Evolutionary conservation across 2,797 vertebrate genomes (phyloP).

Genomic region (Pampus argenteus): DNA sequence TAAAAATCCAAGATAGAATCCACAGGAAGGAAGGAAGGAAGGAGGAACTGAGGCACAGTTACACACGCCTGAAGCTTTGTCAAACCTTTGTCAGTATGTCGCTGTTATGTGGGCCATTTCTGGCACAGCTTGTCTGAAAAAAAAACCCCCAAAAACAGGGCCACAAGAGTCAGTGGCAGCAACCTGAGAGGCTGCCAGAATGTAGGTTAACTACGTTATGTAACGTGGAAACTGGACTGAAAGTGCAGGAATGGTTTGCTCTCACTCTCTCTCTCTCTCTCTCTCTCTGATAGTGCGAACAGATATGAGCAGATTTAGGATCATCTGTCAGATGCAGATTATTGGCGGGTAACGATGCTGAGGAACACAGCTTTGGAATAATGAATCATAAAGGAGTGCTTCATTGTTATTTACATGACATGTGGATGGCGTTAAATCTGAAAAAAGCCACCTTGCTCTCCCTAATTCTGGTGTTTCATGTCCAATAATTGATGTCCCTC

Average conservation of each 20-base stretch:
- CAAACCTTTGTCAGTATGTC: conserved; percentile 50
- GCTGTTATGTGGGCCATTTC: conserved; percentile 76
- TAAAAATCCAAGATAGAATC: conserved; percentile 40
- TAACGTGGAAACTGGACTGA: conserved; percentile 62
- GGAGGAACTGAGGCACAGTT: conserved; percentile 52
- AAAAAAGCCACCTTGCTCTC: neutral
- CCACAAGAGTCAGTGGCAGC: conserved; percentile 69
- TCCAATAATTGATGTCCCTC: too few relatives aligned
- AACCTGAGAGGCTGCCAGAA: conserved; percentile 78
- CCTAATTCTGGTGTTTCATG: too few relatives aligned
- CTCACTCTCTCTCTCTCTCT: conserved; percentile 29
- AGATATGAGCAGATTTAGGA: conserved; percentile 18
- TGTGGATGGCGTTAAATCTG: conserved; percentile 5
- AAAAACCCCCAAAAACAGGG: conserved; percentile 60
- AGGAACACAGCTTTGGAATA: conserved; percentile 11
- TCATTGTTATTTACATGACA: conserved; percentile 7
- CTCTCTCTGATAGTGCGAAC: conserved; percentile 7
- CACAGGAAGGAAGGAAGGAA: conserved; percentile 41
- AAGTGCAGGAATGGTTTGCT: conserved; percentile 41
- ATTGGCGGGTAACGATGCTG: conserved; percentile 3
- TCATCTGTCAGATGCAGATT: conserved; percentile 18
- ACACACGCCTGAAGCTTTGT: conserved; percentile 63
- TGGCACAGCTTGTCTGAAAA: conserved; percentile 64
- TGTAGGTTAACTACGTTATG: conserved; percentile 80
- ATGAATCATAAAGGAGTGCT: neutral